Conservation (phyloP, 2,888 invertebrate species). For the Beris chalybata region DNA sequence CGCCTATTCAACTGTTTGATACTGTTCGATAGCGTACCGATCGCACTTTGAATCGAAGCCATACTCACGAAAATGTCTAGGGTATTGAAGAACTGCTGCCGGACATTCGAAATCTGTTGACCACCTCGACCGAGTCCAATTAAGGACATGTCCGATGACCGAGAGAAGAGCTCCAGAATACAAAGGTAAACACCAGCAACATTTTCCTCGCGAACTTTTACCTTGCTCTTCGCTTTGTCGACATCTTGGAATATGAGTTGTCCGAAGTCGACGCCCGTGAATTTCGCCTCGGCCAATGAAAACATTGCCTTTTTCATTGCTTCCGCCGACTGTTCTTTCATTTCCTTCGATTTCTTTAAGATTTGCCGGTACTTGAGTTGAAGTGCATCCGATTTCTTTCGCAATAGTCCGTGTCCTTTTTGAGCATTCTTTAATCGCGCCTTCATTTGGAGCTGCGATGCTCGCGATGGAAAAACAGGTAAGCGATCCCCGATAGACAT, state of each 20-base stretch:
- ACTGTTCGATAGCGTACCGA: constrained; percentile 10
- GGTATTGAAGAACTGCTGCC: constrained; percentile 13
- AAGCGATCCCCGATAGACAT: constrained; percentile 12
- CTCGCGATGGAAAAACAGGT: constrained; percentile 18
- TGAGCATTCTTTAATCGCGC: constrained; percentile 6
- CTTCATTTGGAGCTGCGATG: constrained; percentile 19
- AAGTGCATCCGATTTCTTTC: constrained; percentile 28
- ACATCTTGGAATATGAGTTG: constrained; percentile 12
- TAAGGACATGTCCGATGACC: neutral
- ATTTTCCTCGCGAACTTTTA: constrained; percentile 10
- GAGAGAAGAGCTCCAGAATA: neutral
- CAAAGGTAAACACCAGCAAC: constrained; percentile 9
- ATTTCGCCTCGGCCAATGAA: constrained; percentile 11
- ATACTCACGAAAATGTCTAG: constrained; percentile 19
- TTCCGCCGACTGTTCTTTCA: constrained; percentile 2
- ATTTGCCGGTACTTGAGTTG: constrained; percentile 10
- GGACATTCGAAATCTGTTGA: constrained; percentile 25
- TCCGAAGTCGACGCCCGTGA: constrained; percentile 21
- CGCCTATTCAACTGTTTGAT: constrained; percentile 22
- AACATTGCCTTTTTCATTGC: constrained; percentile 19
- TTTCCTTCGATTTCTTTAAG: neutral
- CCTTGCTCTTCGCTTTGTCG: constrained; percentile 2
- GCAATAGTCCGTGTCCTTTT: constrained; percentile 20
- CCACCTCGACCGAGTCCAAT: constrained; percentile 32
- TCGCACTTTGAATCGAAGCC: constrained; percentile 23